A percentile compares a stretch with the other conserved stretches of the same genome.
Evolutionary conservation across 2,888 invertebrate species (phyloP).

Genomic region (Lepidochitona cinerea): DNA sequence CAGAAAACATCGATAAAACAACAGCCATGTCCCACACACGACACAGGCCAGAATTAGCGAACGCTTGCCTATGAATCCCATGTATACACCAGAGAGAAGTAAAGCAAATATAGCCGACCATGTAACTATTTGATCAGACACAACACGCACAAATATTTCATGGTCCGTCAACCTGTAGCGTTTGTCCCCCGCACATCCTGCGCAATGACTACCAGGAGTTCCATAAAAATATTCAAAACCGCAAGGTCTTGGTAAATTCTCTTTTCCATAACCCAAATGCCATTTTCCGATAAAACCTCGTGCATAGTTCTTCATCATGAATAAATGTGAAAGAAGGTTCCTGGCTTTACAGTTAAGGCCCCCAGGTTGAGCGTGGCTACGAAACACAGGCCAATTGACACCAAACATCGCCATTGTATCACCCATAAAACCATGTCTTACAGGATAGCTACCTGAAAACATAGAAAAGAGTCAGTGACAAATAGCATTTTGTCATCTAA

Average conservation of each 20-base stretch:
- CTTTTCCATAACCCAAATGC: constrained; percentile 15
- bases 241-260: constrained; percentile 16
- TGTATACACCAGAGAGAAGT: constrained; percentile 8
- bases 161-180: constrained; percentile 15
- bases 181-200: constrained; percentile 15
- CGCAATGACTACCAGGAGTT: constrained; percentile 14
- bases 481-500: neutral
- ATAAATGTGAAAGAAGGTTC: constrained; percentile 10
- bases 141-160: constrained; percentile 15
- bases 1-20: neutral
- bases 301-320: constrained; percentile 1
- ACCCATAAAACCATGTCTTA: constrained; percentile 21
- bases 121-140: constrained; percentile 3
- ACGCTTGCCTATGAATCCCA: neutral
- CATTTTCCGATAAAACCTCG: constrained; percentile 21
- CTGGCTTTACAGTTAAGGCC: constrained; percentile 7
- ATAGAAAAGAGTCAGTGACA: neutral
- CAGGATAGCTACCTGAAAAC: constrained; percentile 21
- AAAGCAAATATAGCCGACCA: constrained; percentile 8
- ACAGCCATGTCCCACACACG: neutral
- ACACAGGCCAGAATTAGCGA: constrained; percentile 14
- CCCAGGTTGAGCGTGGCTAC: constrained; percentile 26
- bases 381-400: constrained; percentile 15
- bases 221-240: constrained; percentile 28
- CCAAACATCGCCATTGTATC: neutral